Base-by-base conservation (phyloP, 35 echinoderm and acorn worm genomes). In the Hemicentrotus pulcherrimus region DNA sequence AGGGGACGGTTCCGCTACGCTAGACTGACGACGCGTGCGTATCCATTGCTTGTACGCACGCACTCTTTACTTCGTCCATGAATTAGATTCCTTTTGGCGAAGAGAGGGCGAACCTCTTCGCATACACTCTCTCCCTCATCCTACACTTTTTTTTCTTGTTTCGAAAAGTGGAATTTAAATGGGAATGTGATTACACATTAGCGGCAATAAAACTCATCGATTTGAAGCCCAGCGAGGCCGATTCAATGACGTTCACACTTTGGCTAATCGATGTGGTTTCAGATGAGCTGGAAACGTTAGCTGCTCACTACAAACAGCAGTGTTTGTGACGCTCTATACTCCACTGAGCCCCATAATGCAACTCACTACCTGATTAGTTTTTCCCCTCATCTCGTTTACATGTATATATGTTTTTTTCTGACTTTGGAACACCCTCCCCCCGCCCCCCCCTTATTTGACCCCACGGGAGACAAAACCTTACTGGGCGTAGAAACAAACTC, bases 211-310 rank as follows among this genome's bases (percentile, higher is more conserved):
- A 93, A 93, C 32, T 93, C 91, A 93, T 93, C 91, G 91, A 93
- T 93, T 93, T 47, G 46, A 93, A 58, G 46, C 91, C 91, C 91
- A n/a, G 11, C 30, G 91, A 93, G 91, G 91, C 91, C 30, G 91
- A 93, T 93, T 47, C 91, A 93, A 58, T 93, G 91, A 93, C 91
- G 91, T 93, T 93, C 91, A 93, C 91, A 93, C 91, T 93, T 31
- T 93, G 91, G n/a, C n/a, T 93, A 58, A 93, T 93, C 91, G 91
- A 93, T 93, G 46, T 47, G 30, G 91, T 93, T 93, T 32, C 91
- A 93, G 32, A 93, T 93, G 91, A 93, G 91, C 91, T 93, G 91
- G 91, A 93, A 93, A 93, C 91, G 91, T 58, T 93, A 93, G 91
- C 91, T 93, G 46, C 48, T 93, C 46, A 50, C 91, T 93, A 47